A percentile compares a stretch with the other conserved stretches of the same genome.
Conservation (phyloP, 2,888 invertebrate genomes). For the Scaptomyza cyrtandrae region DNA sequence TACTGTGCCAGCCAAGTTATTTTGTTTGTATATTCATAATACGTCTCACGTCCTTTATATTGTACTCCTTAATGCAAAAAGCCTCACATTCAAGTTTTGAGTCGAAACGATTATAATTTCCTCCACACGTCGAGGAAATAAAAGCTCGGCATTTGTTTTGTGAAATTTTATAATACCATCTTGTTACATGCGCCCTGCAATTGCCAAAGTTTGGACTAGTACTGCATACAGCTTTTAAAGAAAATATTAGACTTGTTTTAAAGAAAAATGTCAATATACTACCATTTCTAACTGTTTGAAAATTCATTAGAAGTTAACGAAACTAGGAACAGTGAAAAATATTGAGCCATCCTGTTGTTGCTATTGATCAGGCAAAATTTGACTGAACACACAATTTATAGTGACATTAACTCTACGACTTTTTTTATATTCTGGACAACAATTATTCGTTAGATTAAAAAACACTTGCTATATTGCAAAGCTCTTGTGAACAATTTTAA, state of each 20-base stretch:
- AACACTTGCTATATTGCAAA: constrained; percentile 15
- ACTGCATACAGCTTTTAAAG: constrained; percentile 30
- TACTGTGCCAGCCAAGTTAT: too few relatives aligned
- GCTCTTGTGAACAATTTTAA: constrained; percentile 2
- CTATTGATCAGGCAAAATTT: background rate
- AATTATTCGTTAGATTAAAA: background rate
- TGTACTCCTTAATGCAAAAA: constrained; percentile 10
- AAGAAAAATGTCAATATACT: background rate
- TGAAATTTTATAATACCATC: constrained; percentile 38
- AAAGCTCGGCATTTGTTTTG: constrained; percentile 28
- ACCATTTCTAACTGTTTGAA: too few relatives aligned
- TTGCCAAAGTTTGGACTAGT: constrained; percentile 22
- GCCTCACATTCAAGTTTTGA: constrained; percentile 22
- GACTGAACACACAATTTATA: constrained; percentile 23
- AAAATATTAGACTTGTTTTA: background rate
- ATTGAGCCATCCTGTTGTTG: constrained; percentile 4
- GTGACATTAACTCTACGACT: background rate
- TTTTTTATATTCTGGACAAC: background rate
- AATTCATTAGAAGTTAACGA: too few relatives aligned
- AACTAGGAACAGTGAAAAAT: background rate
- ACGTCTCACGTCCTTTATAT: too few relatives aligned
- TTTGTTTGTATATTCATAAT: too few relatives aligned
- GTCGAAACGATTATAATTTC: constrained; percentile 49
- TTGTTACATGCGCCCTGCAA: constrained; percentile 30
- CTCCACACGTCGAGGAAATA: constrained; percentile 47